A percentile compares a stretch with the other conserved stretches of the same genome.
phyloP scores from a whole-genome alignment of 2,888 invertebrate species.

The Liposcelis brunnea region DNA sequence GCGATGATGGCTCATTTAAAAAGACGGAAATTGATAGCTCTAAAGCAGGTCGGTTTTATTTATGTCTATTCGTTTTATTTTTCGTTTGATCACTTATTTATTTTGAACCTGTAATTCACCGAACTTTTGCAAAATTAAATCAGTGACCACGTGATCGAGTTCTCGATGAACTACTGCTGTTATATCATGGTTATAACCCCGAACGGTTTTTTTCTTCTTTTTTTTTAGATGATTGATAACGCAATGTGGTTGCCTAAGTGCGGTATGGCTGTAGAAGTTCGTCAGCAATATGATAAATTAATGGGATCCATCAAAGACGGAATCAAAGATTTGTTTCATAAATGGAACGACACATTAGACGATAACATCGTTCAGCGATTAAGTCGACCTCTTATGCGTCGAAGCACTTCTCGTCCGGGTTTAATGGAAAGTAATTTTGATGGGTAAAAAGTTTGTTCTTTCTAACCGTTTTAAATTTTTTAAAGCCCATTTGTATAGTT shows the following conservation, averaged over 20 bases:
- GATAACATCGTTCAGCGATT: constrained; percentile 39
- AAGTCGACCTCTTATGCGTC: constrained; percentile 54
- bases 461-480: not conserved
- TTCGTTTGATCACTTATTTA: no score
- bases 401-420: constrained; percentile 41
- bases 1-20: constrained; percentile 50
- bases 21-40: constrained; percentile 40
- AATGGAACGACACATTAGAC: constrained; percentile 40
- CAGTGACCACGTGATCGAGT: no score
- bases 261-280: constrained; percentile 52
- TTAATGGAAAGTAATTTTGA: constrained; percentile 67
- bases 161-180: no score
- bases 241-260: constrained; percentile 65
- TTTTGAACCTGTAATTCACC: no score
- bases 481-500: not conserved
- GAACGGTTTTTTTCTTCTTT: not conserved
- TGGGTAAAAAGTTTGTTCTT: constrained; percentile 28
- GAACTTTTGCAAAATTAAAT: no score
- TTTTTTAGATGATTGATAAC: constrained; percentile 40
- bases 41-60: constrained; percentile 32
- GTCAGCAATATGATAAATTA: constrained; percentile 45
- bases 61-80: not conserved
- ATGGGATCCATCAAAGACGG: constrained; percentile 38
- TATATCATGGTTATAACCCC: no score
- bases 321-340: constrained; percentile 33